These are phyloP conservation scores for Flexamia atlantica DNA, from an alignment of 2,888 invertebrate genomes.

Conservation along the genomic window DNA sequence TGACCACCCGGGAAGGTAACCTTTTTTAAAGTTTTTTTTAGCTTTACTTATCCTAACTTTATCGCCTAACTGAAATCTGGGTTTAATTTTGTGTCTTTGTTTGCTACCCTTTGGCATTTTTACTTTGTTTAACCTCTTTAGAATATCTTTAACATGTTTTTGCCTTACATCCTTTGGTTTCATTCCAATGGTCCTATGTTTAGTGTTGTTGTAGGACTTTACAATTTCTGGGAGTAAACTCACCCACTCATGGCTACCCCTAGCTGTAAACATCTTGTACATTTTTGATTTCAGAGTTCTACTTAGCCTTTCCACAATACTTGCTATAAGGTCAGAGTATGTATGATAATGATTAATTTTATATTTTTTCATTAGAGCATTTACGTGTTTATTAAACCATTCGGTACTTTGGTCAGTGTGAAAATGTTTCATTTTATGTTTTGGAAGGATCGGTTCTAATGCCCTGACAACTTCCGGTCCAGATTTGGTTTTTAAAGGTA, in stretches of 20 bases:
- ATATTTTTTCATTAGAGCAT: constrained; percentile 32
- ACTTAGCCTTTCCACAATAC: constrained; percentile 47
- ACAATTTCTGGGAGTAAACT: constrained; percentile 24
- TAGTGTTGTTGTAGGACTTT: constrained; percentile 36
- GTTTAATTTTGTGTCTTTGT: neutral
- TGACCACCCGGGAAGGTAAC: constrained; percentile 35
- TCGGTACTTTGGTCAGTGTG: constrained; percentile 60
- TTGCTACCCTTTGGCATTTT: too few species aligned
- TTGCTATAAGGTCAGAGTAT: constrained; percentile 13
- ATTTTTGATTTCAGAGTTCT: constrained; percentile 50
- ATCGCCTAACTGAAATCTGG: constrained; percentile 48
- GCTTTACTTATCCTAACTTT: constrained; percentile 45
- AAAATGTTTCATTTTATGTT: constrained; percentile 39
- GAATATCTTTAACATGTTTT: neutral
- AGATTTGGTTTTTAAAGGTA: constrained; percentile 60
- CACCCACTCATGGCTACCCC: constrained; percentile 30
- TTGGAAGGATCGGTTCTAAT: constrained; percentile 5
- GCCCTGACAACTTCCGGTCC: constrained; percentile 18
- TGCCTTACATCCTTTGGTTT: constrained; percentile 45
- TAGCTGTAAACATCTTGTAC: constrained; percentile 10
- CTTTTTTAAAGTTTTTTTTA: constrained; percentile 28
- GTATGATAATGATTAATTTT: constrained; percentile 51
- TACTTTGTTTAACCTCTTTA: neutral
- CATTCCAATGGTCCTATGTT: constrained; percentile 54
- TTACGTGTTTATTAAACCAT: constrained; percentile 41